Evolutionary conservation across 2,888 invertebrate genomes (phyloP).

Genomic region (Drosophila kambysellisi): DNA sequence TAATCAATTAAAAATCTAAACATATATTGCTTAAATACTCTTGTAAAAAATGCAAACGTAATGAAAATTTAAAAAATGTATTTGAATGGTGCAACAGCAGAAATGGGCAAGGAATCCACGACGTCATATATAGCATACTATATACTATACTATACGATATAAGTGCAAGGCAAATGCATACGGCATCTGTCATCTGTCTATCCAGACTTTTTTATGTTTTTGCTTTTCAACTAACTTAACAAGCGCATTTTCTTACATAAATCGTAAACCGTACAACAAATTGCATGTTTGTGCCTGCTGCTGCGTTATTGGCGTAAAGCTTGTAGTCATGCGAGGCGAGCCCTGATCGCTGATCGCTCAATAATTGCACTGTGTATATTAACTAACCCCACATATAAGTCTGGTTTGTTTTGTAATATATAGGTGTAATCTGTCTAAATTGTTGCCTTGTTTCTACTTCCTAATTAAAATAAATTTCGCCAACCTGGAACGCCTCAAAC

Average conservation of each 20-base stretch:
- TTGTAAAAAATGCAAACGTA: conserved; percentile 82
- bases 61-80: conserved; percentile 37
- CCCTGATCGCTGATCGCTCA: conserved; percentile 29
- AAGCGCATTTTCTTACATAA: conserved; percentile 59
- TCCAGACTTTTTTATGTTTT: conserved; percentile 28
- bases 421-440: conserved; percentile 78
- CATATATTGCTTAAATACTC: conserved; percentile 67
- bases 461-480: conserved; percentile 39
- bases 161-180: conserved; percentile 19
- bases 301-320: conserved; percentile 72
- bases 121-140: conserved; percentile 82
- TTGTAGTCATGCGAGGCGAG: conserved; percentile 61
- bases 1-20: conserved; percentile 31
- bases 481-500: conserved; percentile 66
- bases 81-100: conserved; percentile 38
- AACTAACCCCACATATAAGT: conserved; percentile 65
- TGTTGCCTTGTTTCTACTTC: conserved; percentile 81
- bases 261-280: conserved; percentile 37
- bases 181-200: conserved; percentile 22
- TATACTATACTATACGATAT: conserved; percentile 10
- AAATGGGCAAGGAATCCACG: conserved; percentile 76
- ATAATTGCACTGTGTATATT: conserved; percentile 71
- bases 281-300: conserved; percentile 79
- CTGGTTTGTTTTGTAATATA: conserved; percentile 63
- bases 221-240: conserved; percentile 52